Evolutionary conservation across 2,888 invertebrate genomes (phyloP), one percentile per base, ranked within the genome.

Genomic region (Meghimatium bilineatum): DNA sequence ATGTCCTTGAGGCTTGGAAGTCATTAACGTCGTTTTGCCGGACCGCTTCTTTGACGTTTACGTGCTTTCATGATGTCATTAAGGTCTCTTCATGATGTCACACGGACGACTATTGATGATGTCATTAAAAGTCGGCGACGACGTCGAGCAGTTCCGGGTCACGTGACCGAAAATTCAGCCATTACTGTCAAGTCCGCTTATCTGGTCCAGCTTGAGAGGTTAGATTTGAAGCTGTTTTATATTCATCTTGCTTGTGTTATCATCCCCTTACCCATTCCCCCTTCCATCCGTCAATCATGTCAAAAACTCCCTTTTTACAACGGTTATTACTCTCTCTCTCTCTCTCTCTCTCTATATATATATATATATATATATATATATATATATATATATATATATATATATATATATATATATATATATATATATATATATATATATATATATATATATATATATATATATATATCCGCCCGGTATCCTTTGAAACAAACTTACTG

Each of bases 1-100:
- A 67, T 66, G 78, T 78, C 66, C 78, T 66, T 32, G 67, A 78
- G 32, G 32, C n/a, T 10, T 44, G 72, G 36, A 63, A 26, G 80
- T 71, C 80, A 80, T 80, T 80, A 80, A 71, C 80, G 80, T 80
- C 80, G 71, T 71, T 80, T 67, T 71, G 34, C 63, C 81, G 36
- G 72, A 38, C 34, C 60, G 72, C 38, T 44, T 63, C 71, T 71
- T 29, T 44, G 81, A 34, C 81, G 32, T 74, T n/a, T 72, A 81
- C 74, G 56, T 63, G 56, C 81, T 63, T 63, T 71, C 56, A 52
- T 63, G 72, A 60, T 81, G 74, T 75, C 82, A 56, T 82, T 82
- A 82, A 67, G 82, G 29, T 76, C 82, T 67, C 76, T 82, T 76
- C 75, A 82, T 67, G 76, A 75, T 67, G 82, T 67, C 82, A 75